Conservation (phyloP, 2,888 invertebrate species). For the Spilarctia lutea region DNA sequence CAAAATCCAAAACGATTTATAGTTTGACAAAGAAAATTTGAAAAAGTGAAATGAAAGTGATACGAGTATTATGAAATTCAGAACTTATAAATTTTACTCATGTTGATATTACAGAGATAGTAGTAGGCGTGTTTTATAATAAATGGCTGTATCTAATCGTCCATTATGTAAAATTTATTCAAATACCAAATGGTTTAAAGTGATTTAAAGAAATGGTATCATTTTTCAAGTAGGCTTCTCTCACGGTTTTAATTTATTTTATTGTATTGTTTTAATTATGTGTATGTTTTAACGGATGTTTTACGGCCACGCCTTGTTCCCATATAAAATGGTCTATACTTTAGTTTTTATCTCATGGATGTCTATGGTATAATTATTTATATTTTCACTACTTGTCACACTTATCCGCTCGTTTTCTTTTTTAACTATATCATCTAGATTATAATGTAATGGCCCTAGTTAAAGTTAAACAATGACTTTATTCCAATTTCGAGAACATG, state of each 20-base stretch:
- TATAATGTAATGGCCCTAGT: conserved; percentile 29
- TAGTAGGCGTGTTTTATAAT: background rate
- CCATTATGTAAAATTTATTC: conserved; percentile 14
- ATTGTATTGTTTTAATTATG: conserved; percentile 55
- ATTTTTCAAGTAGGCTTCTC: conserved; percentile 56
- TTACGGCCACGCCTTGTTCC: conserved; percentile 52
- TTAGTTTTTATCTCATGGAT: conserved; percentile 46
- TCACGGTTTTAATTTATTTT: conserved; percentile 66
- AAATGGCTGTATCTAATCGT: background rate
- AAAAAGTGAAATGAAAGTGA: background rate
- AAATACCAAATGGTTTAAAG: conserved; percentile 17
- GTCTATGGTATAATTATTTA: conserved; percentile 47
- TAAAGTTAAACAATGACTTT: conserved; percentile 43
- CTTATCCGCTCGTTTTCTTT: conserved; percentile 38
- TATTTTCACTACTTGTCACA: conserved; percentile 48
- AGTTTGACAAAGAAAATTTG: too few species aligned
- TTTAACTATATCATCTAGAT: conserved; percentile 36
- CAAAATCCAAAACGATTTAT: background rate
- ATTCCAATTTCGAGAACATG: conserved; percentile 38
- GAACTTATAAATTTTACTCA: background rate
- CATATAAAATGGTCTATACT: conserved; percentile 40
- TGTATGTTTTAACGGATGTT: conserved; percentile 60
- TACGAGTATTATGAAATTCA: background rate
- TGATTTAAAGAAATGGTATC: conserved; percentile 12
- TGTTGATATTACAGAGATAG: background rate